Base-by-base conservation (phyloP, 2,888 invertebrate species). In the Leucoma salicis region DNA sequence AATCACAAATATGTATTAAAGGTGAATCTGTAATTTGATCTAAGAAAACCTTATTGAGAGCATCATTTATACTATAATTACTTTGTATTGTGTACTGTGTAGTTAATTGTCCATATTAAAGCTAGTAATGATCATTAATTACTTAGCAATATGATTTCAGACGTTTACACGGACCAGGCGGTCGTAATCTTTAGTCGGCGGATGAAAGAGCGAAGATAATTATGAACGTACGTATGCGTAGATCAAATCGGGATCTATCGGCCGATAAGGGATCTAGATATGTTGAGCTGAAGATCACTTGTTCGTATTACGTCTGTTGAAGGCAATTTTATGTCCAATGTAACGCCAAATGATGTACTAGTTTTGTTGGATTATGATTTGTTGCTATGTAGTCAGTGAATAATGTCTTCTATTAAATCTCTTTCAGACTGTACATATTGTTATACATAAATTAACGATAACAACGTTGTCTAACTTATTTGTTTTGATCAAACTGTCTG, bases 161-260 rank as follows among this genome's bases (percentile, higher is more conserved):
- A 82, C 81, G 74, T 83, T 82, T 85, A 85, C 84, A 84, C 70
- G 71, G 72, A 62, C 63, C 76, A 66, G 70, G 72, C 75, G 78
- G 70, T 74, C 85, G 77, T 85, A 84, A 84, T 83, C 68, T 77
- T 66, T 46, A 62, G 82, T 81, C 86, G 87, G 88, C 80, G 74
- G 77, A 87, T 87, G 86, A 86, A 88, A 87, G 87, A 78, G 78
- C 74, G 58, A 64, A 76, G 80, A 80, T 86, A 87, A 86, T 87
- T 87, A 87, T 84, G 84, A 78, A 69, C 75, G 75, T 76, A 81
- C 80, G 80, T 78, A 82, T 84, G 79, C 85, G 86, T 86, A 86
- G 85, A 88, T 88, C 87, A 86, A 84, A 88, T 84, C 84, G 70
- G 75, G 77, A 74, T 75, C 78, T 78, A 77, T 78, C 80, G 82